phyloP scores from a whole-genome alignment of 2,888 invertebrate genomes.

The Sussaba pulchella region DNA sequence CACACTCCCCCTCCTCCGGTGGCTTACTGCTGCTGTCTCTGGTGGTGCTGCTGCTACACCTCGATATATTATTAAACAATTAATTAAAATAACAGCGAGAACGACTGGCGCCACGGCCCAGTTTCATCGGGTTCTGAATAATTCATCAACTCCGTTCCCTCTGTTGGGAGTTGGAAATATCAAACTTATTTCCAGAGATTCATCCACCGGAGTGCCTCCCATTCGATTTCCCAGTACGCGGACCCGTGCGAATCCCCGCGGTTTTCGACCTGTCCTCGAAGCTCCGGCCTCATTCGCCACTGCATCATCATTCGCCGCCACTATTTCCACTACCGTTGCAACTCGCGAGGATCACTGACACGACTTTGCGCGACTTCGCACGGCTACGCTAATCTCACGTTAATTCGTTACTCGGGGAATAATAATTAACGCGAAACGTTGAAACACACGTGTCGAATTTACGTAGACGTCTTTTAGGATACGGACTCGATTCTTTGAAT shows the following conservation, averaged over 20 bases:
- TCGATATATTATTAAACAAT: conserved; percentile 75
- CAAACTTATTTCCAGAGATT: conserved; percentile 37
- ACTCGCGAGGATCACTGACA: not conserved
- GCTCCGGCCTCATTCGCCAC: no score
- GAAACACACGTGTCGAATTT: not conserved
- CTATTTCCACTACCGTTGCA: not conserved
- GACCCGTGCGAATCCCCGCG: not conserved
- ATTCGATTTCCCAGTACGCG: conserved; percentile 1
- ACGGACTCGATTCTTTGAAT: not conserved
- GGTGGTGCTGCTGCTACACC: conserved; percentile 5
- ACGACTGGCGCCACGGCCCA: conserved; percentile 41
- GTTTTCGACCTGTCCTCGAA: not conserved
- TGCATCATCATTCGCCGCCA: not conserved
- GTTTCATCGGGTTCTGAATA: conserved; percentile 58
- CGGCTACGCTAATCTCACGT: conserved; percentile 34
- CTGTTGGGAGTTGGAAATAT: not conserved
- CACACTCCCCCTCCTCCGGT: no score
- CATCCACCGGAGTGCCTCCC: conserved; percentile 5
- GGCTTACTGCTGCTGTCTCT: not conserved
- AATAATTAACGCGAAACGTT: conserved; percentile 21
- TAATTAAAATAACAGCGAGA: conserved; percentile 72
- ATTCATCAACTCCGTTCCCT: conserved; percentile 28
- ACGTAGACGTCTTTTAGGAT: no score
- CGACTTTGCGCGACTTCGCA: conserved; percentile 11
- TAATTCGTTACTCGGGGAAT: conserved; percentile 47